A percentile compares a stretch with the other conserved stretches of the same genome.
Conservation (phyloP, 2,797 vertebrate genomes). For the Mastacembelus armatus region DNA sequence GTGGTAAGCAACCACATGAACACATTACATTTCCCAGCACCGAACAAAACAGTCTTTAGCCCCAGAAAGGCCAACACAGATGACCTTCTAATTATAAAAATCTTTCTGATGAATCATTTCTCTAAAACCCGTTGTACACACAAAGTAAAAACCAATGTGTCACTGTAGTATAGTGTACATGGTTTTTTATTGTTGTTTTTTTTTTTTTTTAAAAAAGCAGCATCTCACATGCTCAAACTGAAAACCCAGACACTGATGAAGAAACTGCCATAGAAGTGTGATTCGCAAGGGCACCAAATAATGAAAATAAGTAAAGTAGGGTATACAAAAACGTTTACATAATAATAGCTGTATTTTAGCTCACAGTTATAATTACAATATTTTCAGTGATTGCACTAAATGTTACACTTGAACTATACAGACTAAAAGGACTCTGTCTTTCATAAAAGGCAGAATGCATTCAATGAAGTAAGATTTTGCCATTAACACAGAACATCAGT, state of each 20-base stretch:
- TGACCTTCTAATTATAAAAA: slow-evolving; percentile 3
- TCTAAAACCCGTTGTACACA: too few species aligned
- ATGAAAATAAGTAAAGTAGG: slow-evolving; percentile 5
- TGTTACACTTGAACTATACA: slow-evolving; percentile 37
- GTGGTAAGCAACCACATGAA: neutral
- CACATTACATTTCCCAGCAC: too few species aligned
- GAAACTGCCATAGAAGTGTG: neutral
- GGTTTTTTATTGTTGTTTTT: too few species aligned
- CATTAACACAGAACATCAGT: slow-evolving; percentile 87
- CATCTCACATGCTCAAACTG: neutral
- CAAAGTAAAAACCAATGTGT: neutral
- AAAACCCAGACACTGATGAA: neutral
- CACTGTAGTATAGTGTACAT: neutral
- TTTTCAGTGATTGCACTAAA: slow-evolving; percentile 28
- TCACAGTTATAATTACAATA: slow-evolving; percentile 29
- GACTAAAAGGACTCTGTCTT: slow-evolving; percentile 24
- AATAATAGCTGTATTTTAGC: slow-evolving; percentile 29
- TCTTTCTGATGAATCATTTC: neutral
- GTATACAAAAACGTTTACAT: slow-evolving; percentile 10
- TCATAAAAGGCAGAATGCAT: slow-evolving; percentile 43
- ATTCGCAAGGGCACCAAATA: neutral
- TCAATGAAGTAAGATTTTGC: slow-evolving; percentile 80
- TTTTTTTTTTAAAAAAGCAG: neutral
- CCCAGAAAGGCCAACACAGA: neutral
- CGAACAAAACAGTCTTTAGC: neutral